Evolutionary conservation across 2,888 invertebrate species (phyloP), one percentile per base, ranked within the genome.

Genomic region (Augochlorella aurata): DNA sequence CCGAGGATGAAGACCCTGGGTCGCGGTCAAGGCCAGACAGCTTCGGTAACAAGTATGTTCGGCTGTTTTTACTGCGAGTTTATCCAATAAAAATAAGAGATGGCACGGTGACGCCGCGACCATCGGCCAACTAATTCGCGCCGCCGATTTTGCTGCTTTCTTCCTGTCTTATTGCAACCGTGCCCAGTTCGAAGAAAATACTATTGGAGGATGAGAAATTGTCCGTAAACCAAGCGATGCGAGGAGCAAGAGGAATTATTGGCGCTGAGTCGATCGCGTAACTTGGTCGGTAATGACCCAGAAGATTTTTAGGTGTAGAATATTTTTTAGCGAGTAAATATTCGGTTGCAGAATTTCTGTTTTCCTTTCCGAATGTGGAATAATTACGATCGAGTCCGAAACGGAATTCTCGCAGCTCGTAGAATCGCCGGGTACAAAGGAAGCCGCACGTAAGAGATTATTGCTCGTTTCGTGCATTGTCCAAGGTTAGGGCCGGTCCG

Each of bases 401-500:
- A 21, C 14, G 24, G 61, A 16, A 61, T 16, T 16, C 63, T 9
- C 10, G 47, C 10, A 14, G 47, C 12, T 49, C 47, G 47, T 14
- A 49, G 38, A 9, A 49, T 12, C 47, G 47, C 47, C 63, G 38
- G 18, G 38, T 18, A 38, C 18, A 63, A 38, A 38, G 73, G 65
- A 77, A 75, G 73, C 82, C 66, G 49, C 72, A 49, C 74, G 69
- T 73, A 79, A 70, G 79, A 86, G 84, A 85, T 87, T 90, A 87
- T 85, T 81, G 86, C 78, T 81, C 71, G 83, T 88, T 83, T 87
- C 87, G 85, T 86, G 81, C 79, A 90, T 91, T 92, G 91, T 84
- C 91, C 91, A 92, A 91, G 91, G 91, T 92, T 91, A 91, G 89
- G 90, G 89, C 88, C 87, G 85, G 87, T 85, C 82, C 81, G 81